Evolutionary conservation across 2,113 vertebrate genomes (phyloP).

Genomic region (Gopherus evgoodei): DNA sequence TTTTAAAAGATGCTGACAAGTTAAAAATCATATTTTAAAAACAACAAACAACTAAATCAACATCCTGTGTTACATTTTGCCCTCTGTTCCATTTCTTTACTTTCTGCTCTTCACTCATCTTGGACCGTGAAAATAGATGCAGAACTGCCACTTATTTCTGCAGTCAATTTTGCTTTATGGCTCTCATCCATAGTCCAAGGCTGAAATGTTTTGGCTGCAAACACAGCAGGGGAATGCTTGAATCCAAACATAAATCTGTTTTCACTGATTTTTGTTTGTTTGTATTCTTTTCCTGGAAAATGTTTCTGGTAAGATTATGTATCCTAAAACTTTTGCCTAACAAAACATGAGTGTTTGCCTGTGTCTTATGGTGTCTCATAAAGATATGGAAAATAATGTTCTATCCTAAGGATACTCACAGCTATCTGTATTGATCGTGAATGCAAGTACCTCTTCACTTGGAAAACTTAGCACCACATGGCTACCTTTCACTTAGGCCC

Average conservation of each 20-base stretch:
- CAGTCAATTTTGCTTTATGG: neutral
- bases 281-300: neutral
- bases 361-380: neutral
- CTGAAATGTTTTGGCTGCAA: neutral
- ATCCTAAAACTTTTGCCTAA: neutral
- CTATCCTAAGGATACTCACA: neutral
- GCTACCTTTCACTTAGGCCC: neutral
- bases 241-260: neutral
- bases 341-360: neutral
- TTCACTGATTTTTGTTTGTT: neutral
- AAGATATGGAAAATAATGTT: neutral
- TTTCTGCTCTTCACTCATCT: rapidly evolving
- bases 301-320: neutral
- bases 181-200: neutral
- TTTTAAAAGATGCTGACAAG: neutral
- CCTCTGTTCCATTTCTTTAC: neutral
- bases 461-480: neutral
- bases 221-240: neutral
- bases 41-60: rapidly evolving
- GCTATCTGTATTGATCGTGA: neutral
- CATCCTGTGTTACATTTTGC: rapidly evolving
- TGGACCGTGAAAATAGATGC: neutral
- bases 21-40: neutral
- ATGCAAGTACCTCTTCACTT: neutral
- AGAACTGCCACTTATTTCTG: neutral